These are phyloP conservation scores for Equus quagga DNA, from an alignment of 2,113 vertebrate genomes.

Conservation along the genomic window DNA sequence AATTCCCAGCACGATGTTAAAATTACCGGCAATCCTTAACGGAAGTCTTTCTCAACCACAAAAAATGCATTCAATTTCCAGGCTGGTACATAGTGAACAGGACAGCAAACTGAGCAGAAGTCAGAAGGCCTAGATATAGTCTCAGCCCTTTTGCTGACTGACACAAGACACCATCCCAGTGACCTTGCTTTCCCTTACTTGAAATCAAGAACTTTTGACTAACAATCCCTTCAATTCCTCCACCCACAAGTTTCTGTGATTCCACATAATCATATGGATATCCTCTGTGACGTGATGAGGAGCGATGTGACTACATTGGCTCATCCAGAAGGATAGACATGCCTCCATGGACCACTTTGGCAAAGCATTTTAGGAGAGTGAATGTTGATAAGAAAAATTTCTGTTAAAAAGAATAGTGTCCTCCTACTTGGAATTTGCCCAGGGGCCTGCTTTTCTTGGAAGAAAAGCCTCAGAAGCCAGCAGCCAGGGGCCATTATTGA, in stretches of 20 bases:
- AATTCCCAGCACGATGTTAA: conserved; percentile 20
- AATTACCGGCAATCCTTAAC: conserved; percentile 4
- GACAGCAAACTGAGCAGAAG: too few species aligned
- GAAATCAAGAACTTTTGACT: not conserved
- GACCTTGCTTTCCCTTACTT: not conserved
- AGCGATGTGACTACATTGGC: not conserved
- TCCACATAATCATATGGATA: not conserved
- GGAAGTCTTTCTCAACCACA: not conserved
- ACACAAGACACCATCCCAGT: not conserved
- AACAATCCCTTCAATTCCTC: not conserved
- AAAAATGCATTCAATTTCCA: not conserved
- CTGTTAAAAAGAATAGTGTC: not conserved
- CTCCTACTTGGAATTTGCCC: not conserved
- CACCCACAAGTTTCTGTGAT: not conserved
- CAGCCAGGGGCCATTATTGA: not conserved
- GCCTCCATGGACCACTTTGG: not conserved
- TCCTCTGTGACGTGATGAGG: not conserved
- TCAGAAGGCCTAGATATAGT: not conserved
- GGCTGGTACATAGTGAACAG: not conserved
- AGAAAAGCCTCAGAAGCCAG: not conserved
- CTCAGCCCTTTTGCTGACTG: not conserved
- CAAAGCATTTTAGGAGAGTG: not conserved
- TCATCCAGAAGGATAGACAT: not conserved
- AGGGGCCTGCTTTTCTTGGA: not conserved
- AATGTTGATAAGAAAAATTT: not conserved